Evolutionary conservation across 2,113 vertebrate species (phyloP).

Genomic region (Forbesichthys agassizii): DNA sequence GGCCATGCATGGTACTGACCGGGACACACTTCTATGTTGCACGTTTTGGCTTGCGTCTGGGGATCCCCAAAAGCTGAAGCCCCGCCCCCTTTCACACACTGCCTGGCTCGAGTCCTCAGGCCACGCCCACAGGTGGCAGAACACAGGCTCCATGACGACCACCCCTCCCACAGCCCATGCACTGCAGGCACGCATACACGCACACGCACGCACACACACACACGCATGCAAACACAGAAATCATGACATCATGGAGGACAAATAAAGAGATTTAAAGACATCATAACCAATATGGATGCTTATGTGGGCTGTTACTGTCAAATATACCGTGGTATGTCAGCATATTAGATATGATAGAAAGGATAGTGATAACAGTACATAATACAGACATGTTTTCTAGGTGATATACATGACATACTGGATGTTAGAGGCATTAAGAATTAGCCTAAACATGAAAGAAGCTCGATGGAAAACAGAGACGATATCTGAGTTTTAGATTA

Average conservation of each 20-base stretch:
- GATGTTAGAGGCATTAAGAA: too few relatives aligned
- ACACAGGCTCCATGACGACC: conserved; percentile 96
- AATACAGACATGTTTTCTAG: too few relatives aligned
- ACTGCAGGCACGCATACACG: conserved; percentile 79
- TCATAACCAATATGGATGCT: not conserved
- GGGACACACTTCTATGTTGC: conserved; percentile 90
- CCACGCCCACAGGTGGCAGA: conserved; percentile 94
- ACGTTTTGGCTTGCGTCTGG: conserved; percentile 90
- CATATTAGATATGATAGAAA: too few relatives aligned
- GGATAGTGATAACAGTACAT: too few relatives aligned
- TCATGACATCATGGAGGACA: conserved; percentile 55
- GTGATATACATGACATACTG: too few relatives aligned
- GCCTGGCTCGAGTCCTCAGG: conserved; percentile 89
- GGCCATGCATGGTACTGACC: conserved; percentile 84
- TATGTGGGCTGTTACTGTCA: too few relatives aligned
- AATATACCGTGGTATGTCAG: too few relatives aligned
- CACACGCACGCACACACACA: conserved; percentile 8
- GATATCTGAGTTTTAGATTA: too few relatives aligned
- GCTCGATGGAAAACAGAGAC: too few relatives aligned
- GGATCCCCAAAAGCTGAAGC: conserved; percentile 83
- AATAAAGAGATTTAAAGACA: not conserved
- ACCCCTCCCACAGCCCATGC: conserved; percentile 90
- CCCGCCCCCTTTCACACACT: conserved; percentile 81
- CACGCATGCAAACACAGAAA: conserved; percentile 8
- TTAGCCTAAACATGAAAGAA: too few relatives aligned